These are phyloP conservation scores for Peromyscus melanophrys DNA, from an alignment of 2,797 vertebrate species.

Conservation along the genomic window DNA sequence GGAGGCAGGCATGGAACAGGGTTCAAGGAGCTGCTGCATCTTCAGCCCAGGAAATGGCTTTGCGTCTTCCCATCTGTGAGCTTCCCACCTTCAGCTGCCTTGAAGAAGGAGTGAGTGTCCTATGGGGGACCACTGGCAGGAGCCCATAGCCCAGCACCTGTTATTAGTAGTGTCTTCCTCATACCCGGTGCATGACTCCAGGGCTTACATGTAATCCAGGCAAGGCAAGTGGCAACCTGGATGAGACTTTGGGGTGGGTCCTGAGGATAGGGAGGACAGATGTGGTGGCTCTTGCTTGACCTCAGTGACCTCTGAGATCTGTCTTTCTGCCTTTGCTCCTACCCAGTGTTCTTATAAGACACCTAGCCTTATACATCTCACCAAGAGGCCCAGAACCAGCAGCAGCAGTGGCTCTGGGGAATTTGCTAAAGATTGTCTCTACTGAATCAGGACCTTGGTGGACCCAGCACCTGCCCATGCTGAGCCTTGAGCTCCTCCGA, in stretches of 20 bases:
- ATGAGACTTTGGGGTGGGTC: not conserved
- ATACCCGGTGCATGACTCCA: fast-evolving
- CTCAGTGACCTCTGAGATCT: fast-evolving
- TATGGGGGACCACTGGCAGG: not conserved
- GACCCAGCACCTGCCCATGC: fast-evolving
- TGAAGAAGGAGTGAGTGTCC: fast-evolving
- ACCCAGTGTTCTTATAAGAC: not conserved
- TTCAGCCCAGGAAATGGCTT: not conserved
- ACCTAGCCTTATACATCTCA: not conserved
- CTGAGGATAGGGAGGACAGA: not conserved
- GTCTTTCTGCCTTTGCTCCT: fast-evolving
- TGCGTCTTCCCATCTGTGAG: not conserved
- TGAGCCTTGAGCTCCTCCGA: not conserved
- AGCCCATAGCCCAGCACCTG: not conserved
- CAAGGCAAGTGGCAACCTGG: not conserved
- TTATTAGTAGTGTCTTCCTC: no score
- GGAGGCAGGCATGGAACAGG: not conserved
- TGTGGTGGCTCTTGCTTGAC: fast-evolving
- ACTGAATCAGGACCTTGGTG: not conserved
- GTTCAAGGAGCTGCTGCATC: not conserved
- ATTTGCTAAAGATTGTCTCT: not conserved
- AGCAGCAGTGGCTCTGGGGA: not conserved
- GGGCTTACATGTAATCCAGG: fast-evolving
- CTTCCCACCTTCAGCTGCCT: fast-evolving
- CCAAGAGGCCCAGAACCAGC: fast-evolving